These are phyloP conservation scores for Nyctereutes procyonoides DNA, from an alignment of 2,113 vertebrate species.

Conservation along the genomic window DNA sequence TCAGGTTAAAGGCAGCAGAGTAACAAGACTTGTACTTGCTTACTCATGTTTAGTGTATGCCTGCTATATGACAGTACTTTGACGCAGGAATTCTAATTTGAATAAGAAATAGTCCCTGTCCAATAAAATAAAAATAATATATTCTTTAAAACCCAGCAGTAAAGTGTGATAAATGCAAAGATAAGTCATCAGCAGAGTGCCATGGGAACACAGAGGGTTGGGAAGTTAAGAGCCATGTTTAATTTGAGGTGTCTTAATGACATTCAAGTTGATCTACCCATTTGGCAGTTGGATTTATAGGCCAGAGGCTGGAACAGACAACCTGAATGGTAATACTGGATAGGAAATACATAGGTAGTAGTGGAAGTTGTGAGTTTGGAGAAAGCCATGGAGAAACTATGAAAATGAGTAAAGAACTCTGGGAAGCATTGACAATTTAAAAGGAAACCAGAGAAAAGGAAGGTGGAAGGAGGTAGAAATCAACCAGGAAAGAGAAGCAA, in stretches of 20 bases:
- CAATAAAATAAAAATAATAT: background rate
- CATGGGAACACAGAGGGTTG: background rate
- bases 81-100: background rate
- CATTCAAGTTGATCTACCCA: background rate
- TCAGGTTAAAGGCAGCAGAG: background rate
- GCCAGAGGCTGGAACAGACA: background rate
- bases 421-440: background rate
- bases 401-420: background rate
- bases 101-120: background rate
- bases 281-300: background rate
- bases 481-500: background rate
- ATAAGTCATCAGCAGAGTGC: background rate
- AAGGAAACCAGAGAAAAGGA: background rate
- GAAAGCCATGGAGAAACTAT: background rate
- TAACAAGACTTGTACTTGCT: background rate
- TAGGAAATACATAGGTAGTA: background rate
- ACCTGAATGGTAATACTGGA: background rate
- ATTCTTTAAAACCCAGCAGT: background rate
- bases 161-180: background rate
- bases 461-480: background rate
- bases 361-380: background rate
- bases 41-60: background rate
- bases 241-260: background rate
- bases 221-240: background rate
- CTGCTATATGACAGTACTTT: background rate